phyloP scores from a whole-genome alignment of 2,888 invertebrate species.

The Crematogaster levior region DNA sequence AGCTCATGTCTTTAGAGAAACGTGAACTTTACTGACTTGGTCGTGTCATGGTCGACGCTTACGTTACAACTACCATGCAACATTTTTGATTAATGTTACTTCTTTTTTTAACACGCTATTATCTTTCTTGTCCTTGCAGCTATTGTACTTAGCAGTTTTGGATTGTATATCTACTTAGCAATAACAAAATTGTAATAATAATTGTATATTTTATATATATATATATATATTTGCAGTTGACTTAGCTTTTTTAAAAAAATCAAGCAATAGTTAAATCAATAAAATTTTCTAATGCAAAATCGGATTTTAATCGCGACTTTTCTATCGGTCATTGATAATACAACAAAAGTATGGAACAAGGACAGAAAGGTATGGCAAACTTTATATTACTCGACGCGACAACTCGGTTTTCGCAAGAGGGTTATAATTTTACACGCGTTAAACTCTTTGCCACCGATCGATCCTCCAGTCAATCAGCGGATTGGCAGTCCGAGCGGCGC shows the following conservation, averaged over 20 bases:
- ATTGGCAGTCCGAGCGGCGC: slow-evolving; percentile 41
- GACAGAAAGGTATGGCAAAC: not conserved
- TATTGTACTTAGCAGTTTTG: no score
- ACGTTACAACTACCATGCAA: slow-evolving; percentile 51
- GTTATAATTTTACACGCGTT: slow-evolving; percentile 31
- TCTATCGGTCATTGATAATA: not conserved
- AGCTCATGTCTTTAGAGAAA: slow-evolving; percentile 62
- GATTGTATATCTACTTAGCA: not conserved
- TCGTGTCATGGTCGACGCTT: slow-evolving; percentile 71
- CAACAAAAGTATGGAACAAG: not conserved
- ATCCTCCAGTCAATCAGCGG: not conserved
- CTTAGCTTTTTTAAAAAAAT: not conserved
- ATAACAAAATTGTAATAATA: not conserved
- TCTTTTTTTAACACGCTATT: not conserved
- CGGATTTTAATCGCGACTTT: not conserved
- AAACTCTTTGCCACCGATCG: slow-evolving; percentile 34
- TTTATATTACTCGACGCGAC: not conserved
- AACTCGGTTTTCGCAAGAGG: not conserved
- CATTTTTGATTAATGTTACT: not conserved
- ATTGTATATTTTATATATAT: not conserved
- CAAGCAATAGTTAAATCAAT: not conserved
- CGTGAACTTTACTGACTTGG: slow-evolving; percentile 59
- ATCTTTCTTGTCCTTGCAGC: not conserved
- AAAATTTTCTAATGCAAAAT: not conserved
- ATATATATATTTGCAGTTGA: no score